Base-by-base conservation (phyloP, 2,797 vertebrate genomes). In the Eulemur coronatus region DNA sequence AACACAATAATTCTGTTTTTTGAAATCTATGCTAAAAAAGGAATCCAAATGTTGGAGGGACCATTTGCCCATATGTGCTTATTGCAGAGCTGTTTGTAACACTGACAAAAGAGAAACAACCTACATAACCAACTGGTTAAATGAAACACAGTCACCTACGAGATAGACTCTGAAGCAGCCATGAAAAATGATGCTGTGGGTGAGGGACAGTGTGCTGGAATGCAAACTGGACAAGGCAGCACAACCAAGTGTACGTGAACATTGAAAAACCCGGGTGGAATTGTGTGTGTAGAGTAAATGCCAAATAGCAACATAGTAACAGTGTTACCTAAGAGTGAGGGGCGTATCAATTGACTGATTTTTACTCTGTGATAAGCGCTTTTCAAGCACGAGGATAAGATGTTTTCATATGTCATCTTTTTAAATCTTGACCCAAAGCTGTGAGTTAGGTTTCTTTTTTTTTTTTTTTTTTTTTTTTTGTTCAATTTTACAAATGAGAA, bases 321-420 rank as follows among this genome's bases (percentile, higher is more conserved):
- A 61, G 15, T 1, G 35, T 52, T 11, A 15, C 4, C 35, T 24
- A 4, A 57, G 38, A n/a, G 22, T 0, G 1, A 22, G 4, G 30
- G 22, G 2, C 72, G 14, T 26, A 24, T 0, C 5, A 35, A 75
- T 26, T 63, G 70, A 30, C 55, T 55, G 38, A 10, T 20, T 67
- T 79, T 63, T 14, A 17, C 65, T 86, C 46, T 15, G 26, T 35
- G 46, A 76, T 76, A 50, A n/a, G 43, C 3, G 1, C 46, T 50
- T 46, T 46, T 55, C 48, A n/a, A 57, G 22, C 43, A 41, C 22
- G 4, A 59, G 12, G 20, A 57, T 41, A 4, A 52, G 75, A 69
- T 15, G 9, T 48, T 61, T 38, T 76, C 50, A 7, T 15, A 10
- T 1, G 6, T 50, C 10, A 4, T 30, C 41, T 55, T 63, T 88